Conservation (phyloP, 2,113 vertebrate species). For the Oreochromis niloticus region DNA sequence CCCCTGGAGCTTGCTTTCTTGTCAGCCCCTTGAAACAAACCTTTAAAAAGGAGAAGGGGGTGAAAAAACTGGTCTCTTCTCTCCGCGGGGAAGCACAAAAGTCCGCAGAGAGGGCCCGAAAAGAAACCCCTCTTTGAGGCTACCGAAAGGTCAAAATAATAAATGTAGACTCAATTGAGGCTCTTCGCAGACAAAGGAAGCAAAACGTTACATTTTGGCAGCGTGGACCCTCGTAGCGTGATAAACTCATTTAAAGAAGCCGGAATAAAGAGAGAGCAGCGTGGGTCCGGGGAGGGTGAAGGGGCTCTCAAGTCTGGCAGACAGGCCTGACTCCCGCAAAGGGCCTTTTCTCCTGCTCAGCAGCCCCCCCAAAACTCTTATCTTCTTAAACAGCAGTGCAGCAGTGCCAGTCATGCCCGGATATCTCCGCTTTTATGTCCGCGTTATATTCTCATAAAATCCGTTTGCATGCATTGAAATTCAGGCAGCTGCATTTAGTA, state of each 20-base stretch:
- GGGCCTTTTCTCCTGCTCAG: conserved; percentile 44
- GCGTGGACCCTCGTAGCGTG: conserved; percentile 75
- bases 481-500: neutral
- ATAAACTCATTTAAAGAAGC: conserved; percentile 81
- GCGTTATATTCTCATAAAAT: neutral
- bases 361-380: neutral
- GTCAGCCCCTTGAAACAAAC: conserved; percentile 72
- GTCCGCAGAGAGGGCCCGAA: conserved; percentile 59
- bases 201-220: conserved; percentile 80
- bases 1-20: conserved; percentile 68
- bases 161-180: conserved; percentile 85
- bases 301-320: conserved; percentile 71
- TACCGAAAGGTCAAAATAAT: conserved; percentile 86
- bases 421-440: neutral
- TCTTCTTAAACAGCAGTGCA: neutral
- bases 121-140: conserved; percentile 72
- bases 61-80: conserved; percentile 49
- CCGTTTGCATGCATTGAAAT: neutral
- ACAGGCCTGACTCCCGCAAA: conserved; percentile 69
- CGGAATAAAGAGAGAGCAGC: conserved; percentile 76
- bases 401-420: neutral
- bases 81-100: conserved; percentile 69
- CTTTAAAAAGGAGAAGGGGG: conserved; percentile 43
- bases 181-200: conserved; percentile 73
- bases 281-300: conserved; percentile 69